These are phyloP conservation scores for Brachionus manjavacas DNA, from an alignment of 1,140 invertebrate species.

Conservation along the genomic window DNA sequence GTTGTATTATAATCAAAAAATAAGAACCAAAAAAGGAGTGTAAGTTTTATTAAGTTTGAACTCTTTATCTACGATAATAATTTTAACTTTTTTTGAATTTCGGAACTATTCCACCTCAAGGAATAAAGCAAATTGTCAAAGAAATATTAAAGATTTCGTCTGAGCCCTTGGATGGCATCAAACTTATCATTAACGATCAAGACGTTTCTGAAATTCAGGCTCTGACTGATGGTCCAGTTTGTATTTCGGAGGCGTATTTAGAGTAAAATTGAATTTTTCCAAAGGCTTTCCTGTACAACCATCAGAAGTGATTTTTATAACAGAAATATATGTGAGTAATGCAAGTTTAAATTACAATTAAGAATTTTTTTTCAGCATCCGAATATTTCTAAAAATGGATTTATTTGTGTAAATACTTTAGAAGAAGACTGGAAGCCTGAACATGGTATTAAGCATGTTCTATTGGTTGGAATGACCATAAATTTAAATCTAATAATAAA, in stretches of 20 bases:
- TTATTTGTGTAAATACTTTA: slow-evolving; percentile 94
- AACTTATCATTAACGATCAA: slow-evolving; percentile 77
- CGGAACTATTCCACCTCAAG: slow-evolving; percentile 86
- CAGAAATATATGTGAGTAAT: slow-evolving; percentile 73
- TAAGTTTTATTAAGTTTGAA: no score
- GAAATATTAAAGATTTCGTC: slow-evolving; percentile 72
- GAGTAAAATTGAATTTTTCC: slow-evolving; percentile 79
- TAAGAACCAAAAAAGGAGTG: no score
- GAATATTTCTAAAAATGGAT: slow-evolving; percentile 85
- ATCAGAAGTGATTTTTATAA: slow-evolving; percentile 88
- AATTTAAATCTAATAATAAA: slow-evolving; percentile 42
- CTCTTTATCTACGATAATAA: no score
- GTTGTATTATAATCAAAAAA: no score
- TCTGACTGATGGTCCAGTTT: slow-evolving; percentile 74
- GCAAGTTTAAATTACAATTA: no score
- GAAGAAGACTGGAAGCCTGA: slow-evolving; percentile 93
- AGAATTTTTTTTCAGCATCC: slow-evolving; percentile 65
- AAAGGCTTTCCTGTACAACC: slow-evolving; percentile 87
- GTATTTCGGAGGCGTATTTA: slow-evolving; percentile 61
- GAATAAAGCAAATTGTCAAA: slow-evolving; percentile 74
- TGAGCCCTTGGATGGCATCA: slow-evolving; percentile 79
- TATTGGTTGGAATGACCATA: slow-evolving; percentile 65
- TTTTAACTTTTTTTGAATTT: slow-evolving; percentile 72
- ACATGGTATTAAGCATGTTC: slow-evolving; percentile 88
- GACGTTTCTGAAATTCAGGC: slow-evolving; percentile 88